phyloP scores from a whole-genome alignment of 2,797 vertebrate genomes.

The Pseudopleuronectes americanus region DNA sequence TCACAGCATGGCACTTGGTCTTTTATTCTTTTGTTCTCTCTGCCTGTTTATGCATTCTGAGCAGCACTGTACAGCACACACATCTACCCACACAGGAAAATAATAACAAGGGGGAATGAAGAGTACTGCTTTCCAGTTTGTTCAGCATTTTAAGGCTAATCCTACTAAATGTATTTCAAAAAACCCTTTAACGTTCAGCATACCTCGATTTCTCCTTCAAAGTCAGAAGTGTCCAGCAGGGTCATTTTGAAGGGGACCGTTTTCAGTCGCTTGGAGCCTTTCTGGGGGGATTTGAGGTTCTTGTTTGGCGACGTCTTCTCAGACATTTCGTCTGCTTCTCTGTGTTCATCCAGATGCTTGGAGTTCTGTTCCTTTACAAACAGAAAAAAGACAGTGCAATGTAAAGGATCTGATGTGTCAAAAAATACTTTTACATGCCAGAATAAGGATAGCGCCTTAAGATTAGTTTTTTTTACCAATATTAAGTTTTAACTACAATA shows the following conservation, averaged over 20 bases:
- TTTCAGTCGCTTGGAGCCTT: constrained; percentile 92
- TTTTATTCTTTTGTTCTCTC: constrained; percentile 37
- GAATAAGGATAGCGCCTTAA: too few species aligned
- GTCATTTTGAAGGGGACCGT: constrained; percentile 91
- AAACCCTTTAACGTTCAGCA: constrained; percentile 29
- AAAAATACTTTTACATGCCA: too few species aligned
- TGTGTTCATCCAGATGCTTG: constrained; percentile 84
- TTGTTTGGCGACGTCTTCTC: constrained; percentile 94
- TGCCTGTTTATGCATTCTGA: constrained; percentile 47
- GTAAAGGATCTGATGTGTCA: not conserved
- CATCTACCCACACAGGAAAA: constrained; percentile 41
- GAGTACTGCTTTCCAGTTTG: constrained; percentile 11
- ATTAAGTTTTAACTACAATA: not conserved
- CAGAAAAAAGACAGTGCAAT: not conserved
- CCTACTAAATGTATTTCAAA: constrained; percentile 10
- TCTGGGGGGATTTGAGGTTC: constrained; percentile 94
- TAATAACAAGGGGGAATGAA: constrained; percentile 28
- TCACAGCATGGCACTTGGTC: constrained; percentile 43
- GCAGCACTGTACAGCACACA: constrained; percentile 33
- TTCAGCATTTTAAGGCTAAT: constrained; percentile 34
- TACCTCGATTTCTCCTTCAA: constrained; percentile 94
- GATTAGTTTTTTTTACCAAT: too few species aligned
- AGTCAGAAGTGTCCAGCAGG: constrained; percentile 91
- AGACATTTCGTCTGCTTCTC: constrained; percentile 89
- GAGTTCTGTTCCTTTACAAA: constrained; percentile 76